Percentiles rank a stretch among this genome's conserved stretches.
Conservation (phyloP, 2,797 vertebrate species). For the Danio albolineatus region DNA sequence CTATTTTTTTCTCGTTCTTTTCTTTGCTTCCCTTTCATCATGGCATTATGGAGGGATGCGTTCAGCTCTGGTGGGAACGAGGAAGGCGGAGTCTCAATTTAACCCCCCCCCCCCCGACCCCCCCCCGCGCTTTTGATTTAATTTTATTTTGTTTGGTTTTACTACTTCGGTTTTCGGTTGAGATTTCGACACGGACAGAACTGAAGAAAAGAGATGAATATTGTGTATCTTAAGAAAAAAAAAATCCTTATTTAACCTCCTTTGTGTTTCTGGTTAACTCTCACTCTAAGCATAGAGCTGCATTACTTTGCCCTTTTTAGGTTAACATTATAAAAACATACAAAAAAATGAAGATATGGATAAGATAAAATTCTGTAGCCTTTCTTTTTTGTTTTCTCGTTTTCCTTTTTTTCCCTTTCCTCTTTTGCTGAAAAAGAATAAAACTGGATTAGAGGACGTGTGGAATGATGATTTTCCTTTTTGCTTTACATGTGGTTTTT, state of each 20-base stretch:
- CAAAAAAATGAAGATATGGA: slow-evolving; percentile 68
- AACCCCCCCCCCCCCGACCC: slow-evolving; percentile 13
- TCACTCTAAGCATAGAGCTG: slow-evolving; percentile 70
- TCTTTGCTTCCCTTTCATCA: slow-evolving; percentile 2
- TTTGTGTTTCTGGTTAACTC: slow-evolving; percentile 76
- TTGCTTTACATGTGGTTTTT: not conserved
- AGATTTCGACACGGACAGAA: slow-evolving; percentile 64
- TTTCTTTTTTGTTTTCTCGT: slow-evolving; percentile 75
- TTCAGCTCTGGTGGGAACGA: slow-evolving; percentile 25
- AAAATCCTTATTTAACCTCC: slow-evolving; percentile 78
- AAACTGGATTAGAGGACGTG: slow-evolving; percentile 79
- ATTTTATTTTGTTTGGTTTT: slow-evolving; percentile 56
- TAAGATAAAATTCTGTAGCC: slow-evolving; percentile 69
- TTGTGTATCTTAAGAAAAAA: slow-evolving; percentile 75
- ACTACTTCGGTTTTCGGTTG: slow-evolving; percentile 52
- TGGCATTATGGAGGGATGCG: slow-evolving; percentile 23
- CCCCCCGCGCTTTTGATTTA: slow-evolving; percentile 61
- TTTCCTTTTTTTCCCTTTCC: slow-evolving; percentile 67
- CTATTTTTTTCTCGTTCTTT: not conserved
- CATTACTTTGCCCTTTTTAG: slow-evolving; percentile 69
- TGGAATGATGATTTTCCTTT: slow-evolving; percentile 51
- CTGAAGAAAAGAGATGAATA: slow-evolving; percentile 66
- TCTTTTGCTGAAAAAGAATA: slow-evolving; percentile 81
- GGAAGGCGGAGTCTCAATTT: slow-evolving; percentile 63
- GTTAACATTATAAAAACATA: slow-evolving; percentile 71